Evolutionary conservation across 30 jellyfish, hydroid and myxozoan species (phyloP).

Genomic region (Cassiopea xamachana): DNA sequence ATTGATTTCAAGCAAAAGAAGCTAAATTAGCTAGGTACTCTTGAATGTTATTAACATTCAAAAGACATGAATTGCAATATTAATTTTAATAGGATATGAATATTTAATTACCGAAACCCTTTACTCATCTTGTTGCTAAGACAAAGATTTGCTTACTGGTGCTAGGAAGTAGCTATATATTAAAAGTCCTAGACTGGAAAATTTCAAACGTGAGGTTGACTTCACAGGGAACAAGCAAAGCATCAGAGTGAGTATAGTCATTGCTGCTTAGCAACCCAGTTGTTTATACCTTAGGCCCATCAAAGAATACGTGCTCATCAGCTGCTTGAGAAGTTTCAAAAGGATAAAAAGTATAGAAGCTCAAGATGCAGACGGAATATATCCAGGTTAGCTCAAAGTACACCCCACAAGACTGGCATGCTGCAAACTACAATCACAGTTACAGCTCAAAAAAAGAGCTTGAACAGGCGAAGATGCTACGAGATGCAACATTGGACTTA

Average conservation of each 20-base stretch:
- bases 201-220: not conserved
- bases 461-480: conserved; percentile 60
- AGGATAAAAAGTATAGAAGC: not conserved
- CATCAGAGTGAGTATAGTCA: not conserved
- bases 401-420: conserved; percentile 77
- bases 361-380: conserved; percentile 69
- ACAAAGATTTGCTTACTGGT: conserved; percentile 62
- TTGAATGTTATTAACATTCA: conserved; percentile 13
- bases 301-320: not conserved
- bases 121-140: conserved; percentile 49
- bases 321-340: not conserved
- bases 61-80: conserved; percentile 23
- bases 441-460: conserved; percentile 72
- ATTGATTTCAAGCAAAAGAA: conserved; percentile 12
- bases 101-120: conserved; percentile 43
- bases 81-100: conserved; percentile 23
- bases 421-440: conserved; percentile 64
- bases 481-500: conserved; percentile 63
- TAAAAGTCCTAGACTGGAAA: not conserved
- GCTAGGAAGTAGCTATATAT: conserved; percentile 14
- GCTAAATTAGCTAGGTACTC: conserved; percentile 2
- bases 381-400: conserved; percentile 63
- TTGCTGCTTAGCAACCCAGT: conserved; percentile 33
- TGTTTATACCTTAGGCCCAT: conserved; percentile 22
- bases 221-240: not conserved